Percentiles rank a stretch among this genome's conserved stretches.
phyloP scores from a whole-genome alignment of 1,140 invertebrate genomes.

The Chrysoperla carnea region DNA sequence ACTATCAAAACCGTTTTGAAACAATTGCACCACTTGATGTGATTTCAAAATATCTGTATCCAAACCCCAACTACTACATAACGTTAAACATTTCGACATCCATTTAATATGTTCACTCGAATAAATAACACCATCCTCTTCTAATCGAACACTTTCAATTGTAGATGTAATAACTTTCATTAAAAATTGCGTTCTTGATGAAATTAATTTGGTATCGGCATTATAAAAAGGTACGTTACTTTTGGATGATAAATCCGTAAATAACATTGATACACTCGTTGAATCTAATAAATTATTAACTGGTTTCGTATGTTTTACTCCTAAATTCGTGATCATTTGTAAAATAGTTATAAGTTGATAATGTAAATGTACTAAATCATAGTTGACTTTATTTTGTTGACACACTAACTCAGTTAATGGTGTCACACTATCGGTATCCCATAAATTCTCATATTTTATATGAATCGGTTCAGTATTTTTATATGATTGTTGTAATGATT shows the following conservation, averaged over 20 bases:
- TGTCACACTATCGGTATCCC: constrained; percentile 28
- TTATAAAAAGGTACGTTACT: constrained; percentile 9
- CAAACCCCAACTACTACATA: constrained; percentile 66
- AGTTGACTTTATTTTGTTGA: constrained; percentile 52
- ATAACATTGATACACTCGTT: constrained; percentile 27
- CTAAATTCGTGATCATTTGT: constrained; percentile 61
- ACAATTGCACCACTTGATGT: constrained; percentile 60
- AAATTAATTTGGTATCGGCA: constrained; percentile 11
- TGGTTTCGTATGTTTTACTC: constrained; percentile 53
- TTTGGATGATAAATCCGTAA: constrained; percentile 12
- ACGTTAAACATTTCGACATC: constrained; percentile 46
- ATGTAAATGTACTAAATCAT: constrained; percentile 58
- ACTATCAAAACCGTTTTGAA: constrained; percentile 55
- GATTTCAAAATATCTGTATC: constrained; percentile 54
- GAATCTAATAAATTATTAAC: constrained; percentile 61
- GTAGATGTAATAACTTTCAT: constrained; percentile 42
- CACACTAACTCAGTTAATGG: constrained; percentile 55
- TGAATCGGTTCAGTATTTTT: constrained; percentile 24
- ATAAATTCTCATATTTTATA: constrained; percentile 46
- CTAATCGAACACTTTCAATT: constrained; percentile 35
- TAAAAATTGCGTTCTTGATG: constrained; percentile 38
- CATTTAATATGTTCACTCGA: constrained; percentile 39
- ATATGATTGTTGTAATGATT: constrained; percentile 29
- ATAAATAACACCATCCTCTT: constrained; percentile 29
- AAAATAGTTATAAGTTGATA: constrained; percentile 56